These are phyloP conservation scores for Venusia cambrica DNA, from an alignment of 2,888 invertebrate species.

Conservation along the genomic window DNA sequence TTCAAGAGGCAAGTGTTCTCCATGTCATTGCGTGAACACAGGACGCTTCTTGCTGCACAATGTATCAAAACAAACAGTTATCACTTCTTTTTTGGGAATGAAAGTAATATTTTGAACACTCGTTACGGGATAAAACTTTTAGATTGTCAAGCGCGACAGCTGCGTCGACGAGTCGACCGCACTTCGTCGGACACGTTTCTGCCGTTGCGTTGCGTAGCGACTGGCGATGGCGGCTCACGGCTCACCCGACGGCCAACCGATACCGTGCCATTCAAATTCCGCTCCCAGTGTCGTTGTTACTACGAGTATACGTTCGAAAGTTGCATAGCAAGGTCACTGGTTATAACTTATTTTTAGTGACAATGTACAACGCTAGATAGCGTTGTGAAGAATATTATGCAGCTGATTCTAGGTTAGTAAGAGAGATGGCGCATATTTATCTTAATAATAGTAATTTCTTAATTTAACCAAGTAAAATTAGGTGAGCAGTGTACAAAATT, in stretches of 20 bases:
- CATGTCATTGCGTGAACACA: constrained; percentile 78
- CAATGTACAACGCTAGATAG: constrained; percentile 41
- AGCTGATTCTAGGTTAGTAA: no score
- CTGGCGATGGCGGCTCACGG: no score
- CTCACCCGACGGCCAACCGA: constrained; percentile 50
- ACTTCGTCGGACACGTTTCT: constrained; percentile 81
- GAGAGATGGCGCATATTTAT: no score
- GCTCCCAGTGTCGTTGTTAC: constrained; percentile 59
- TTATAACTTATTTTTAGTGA: constrained; percentile 43
- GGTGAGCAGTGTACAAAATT: no score
- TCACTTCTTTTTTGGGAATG: constrained; percentile 72
- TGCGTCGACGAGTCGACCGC: constrained; percentile 80
- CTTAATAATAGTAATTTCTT: no score
- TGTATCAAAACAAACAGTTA: constrained; percentile 70
- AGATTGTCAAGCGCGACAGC: constrained; percentile 75
- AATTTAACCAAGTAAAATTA: no score
- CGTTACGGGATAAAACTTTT: constrained; percentile 73
- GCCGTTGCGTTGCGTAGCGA: constrained; percentile 43
- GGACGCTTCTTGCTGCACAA: constrained; percentile 68
- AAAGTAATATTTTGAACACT: constrained; percentile 77
- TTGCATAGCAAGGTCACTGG: constrained; percentile 63
- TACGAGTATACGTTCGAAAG: constrained; percentile 70
- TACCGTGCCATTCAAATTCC: constrained; percentile 65
- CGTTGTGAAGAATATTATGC: constrained; percentile 35
- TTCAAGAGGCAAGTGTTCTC: constrained; percentile 78